Evolutionary conservation across 2,797 vertebrate species (phyloP).

Genomic region (Melanotaenia nigrans): DNA sequence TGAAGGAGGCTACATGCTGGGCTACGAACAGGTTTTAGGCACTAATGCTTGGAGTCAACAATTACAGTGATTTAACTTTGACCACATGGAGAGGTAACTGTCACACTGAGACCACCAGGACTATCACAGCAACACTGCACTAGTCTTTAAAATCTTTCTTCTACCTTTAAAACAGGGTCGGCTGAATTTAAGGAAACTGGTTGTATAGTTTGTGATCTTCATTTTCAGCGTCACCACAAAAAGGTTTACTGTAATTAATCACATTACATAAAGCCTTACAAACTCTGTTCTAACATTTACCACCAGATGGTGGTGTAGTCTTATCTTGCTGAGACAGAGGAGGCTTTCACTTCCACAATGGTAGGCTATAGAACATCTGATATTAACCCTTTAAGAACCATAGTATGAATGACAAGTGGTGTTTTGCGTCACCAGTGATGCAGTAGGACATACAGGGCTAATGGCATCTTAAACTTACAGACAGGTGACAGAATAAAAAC

Average conservation of each 20-base stretch:
- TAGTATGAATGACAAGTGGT: no score
- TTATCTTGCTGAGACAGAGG: slow-evolving; percentile 1
- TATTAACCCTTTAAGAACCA: not conserved
- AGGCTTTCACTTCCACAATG: not conserved
- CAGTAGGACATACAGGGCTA: no score
- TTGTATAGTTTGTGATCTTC: not conserved
- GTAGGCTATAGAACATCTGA: not conserved
- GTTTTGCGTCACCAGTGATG: no score
- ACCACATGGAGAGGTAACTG: slow-evolving; percentile 50
- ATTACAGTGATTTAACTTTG: slow-evolving; percentile 56
- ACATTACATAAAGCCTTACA: not conserved
- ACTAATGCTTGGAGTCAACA: slow-evolving; percentile 55
- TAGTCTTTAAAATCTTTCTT: not conserved
- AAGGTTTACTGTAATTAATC: not conserved
- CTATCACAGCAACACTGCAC: slow-evolving; percentile 8
- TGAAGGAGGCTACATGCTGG: slow-evolving; percentile 64
- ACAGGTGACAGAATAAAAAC: not conserved
- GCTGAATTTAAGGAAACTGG: not conserved
- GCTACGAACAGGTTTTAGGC: slow-evolving; percentile 44
- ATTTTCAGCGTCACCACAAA: slow-evolving; percentile 7
- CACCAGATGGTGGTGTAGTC: slow-evolving; percentile 66
- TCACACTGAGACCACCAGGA: slow-evolving; percentile 45
- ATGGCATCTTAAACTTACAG: not conserved
- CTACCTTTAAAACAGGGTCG: not conserved
- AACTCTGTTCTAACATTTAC: slow-evolving; percentile 33